phyloP scores from a whole-genome alignment of 2,113 vertebrate genomes.

The Mustelus asterias region DNA sequence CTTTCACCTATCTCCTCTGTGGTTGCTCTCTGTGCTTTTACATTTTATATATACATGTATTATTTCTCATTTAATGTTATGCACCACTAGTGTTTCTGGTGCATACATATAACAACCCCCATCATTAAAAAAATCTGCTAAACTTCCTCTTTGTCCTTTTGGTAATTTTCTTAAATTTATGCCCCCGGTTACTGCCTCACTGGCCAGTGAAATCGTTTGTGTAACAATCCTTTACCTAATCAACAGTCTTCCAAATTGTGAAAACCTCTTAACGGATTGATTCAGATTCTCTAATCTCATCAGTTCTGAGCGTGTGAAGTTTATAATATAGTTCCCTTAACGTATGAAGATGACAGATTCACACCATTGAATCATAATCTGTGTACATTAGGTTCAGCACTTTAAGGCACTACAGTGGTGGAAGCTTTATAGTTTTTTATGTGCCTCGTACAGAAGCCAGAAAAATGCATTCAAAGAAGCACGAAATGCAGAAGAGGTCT shows the following conservation, averaged over 20 bases:
- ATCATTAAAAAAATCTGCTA: not conserved
- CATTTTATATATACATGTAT: not conserved
- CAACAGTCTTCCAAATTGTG: not conserved
- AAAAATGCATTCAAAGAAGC: not conserved
- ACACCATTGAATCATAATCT: not conserved
- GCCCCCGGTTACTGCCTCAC: not conserved
- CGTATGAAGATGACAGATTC: not conserved
- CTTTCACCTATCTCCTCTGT: not conserved
- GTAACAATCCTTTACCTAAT: not conserved
- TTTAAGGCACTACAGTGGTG: not conserved
- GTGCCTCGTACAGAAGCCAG: not conserved
- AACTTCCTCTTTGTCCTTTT: not conserved
- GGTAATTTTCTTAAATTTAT: not conserved
- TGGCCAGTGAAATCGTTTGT: not conserved
- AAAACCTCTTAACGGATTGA: not conserved
- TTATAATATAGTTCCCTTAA: not conserved
- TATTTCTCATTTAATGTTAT: not conserved
- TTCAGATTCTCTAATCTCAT: not conserved
- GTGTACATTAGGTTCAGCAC: not conserved
- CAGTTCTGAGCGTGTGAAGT: not conserved
- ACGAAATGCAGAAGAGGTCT: not conserved
- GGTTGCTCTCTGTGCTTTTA: not conserved
- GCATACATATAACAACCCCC: not conserved
- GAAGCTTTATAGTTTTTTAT: not conserved
- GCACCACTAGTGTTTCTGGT: not conserved